Evolutionary conservation across 2,113 vertebrate genomes (phyloP).

Genomic region (Microcebus griseorufus): DNA sequence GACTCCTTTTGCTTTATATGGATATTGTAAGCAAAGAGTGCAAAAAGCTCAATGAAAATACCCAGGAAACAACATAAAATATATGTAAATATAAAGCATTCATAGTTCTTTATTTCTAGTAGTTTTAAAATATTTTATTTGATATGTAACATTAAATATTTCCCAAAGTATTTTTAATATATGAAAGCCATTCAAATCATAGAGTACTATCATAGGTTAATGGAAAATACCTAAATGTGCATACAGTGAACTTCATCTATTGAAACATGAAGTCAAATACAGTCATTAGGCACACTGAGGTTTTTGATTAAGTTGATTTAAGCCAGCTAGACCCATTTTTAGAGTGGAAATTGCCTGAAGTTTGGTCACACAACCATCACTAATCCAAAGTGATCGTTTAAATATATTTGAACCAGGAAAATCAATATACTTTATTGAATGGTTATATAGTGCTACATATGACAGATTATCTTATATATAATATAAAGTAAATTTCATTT

Average conservation of each 20-base stretch:
- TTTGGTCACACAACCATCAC: background rate
- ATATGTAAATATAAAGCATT: background rate
- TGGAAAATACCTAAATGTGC: background rate
- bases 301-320: background rate
- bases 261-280: background rate
- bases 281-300: background rate
- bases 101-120: background rate
- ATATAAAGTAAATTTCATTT: conserved; percentile 36
- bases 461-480: background rate
- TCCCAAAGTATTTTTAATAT: conserved; percentile 5
- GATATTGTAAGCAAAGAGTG: background rate
- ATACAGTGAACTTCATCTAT: background rate
- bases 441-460: background rate
- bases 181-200: background rate
- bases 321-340: background rate
- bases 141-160: background rate
- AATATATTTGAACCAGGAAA: background rate
- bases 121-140: background rate
- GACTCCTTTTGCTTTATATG: background rate
- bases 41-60: conserved; percentile 11
- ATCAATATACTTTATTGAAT: background rate
- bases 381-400: background rate
- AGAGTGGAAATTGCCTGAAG: background rate
- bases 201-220: background rate
- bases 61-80: background rate